Evolutionary conservation across 2,797 vertebrate genomes (phyloP), one percentile per base, ranked within the genome.

Genomic region (Mycteria americana): DNA sequence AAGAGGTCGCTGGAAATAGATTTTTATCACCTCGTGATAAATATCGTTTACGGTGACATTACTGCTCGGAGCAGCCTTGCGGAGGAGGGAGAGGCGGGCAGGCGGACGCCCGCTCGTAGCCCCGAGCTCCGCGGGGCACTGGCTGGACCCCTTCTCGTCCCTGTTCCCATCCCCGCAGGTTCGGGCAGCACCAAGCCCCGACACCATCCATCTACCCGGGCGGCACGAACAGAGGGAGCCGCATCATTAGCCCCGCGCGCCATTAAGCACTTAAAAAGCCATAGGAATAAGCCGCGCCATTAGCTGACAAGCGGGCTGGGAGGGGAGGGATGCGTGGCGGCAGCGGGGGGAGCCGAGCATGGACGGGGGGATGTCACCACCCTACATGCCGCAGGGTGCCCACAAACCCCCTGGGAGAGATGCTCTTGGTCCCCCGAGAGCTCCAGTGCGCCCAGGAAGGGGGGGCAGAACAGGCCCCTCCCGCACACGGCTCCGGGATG

Each of bases 1-100:
- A 97, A 96, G 96, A 96, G 96, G 96, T 97, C 95, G 93, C 96
- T 96, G 96, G 94, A 97, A 97, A 97, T 96, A 97, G 95, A 97
- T 95, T 97, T 97, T 96, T 95, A 96, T 96, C 96, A 96, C 94
- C 96, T 94, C 76, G 57, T 95, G 95, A 96, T 97, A 97, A 97
- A 97, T 96, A 96, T 93, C 94, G 17, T 95, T 95, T 96, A 95
- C 43, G 76, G 94, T 86, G 94, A 96, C 96, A 96, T 95, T 95
- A 89, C 95, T 46, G 95, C 95, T 95, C n/a, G 1, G 53, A 88
- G 91, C 93, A 76, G 93, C 88, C 85, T 1, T 1, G 68, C 24
- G 43, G 86, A 87, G 86, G 65, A 86, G 85, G 92, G 80, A 37
- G 76, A 91, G 92, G 89, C 8, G 3, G 57, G 81, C 74, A 69